These are phyloP conservation scores for Cryptotis parvus DNA, from an alignment of 2,113 vertebrate species.

Conservation along the genomic window DNA sequence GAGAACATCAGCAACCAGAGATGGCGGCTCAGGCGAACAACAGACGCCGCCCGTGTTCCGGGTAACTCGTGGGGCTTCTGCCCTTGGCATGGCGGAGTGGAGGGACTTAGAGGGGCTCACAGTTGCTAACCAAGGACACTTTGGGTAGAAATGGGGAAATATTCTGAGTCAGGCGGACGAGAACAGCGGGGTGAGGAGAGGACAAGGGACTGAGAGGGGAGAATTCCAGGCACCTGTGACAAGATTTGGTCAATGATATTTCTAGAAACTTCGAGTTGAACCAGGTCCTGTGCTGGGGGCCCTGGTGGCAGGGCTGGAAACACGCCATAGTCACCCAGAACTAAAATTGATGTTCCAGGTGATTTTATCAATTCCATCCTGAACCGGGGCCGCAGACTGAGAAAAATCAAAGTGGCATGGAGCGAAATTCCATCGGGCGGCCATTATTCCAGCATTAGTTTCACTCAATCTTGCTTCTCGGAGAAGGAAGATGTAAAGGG, in stretches of 20 bases:
- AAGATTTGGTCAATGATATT: background rate
- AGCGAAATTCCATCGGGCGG: conserved; percentile 59
- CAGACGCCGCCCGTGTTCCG: background rate
- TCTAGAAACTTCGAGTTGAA: background rate
- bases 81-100: background rate
- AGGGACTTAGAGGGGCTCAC: background rate
- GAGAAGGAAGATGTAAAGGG: conserved; percentile 25
- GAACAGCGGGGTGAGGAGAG: background rate
- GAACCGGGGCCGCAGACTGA: conserved; percentile 21
- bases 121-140: background rate
- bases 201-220: background rate
- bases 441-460: conserved; percentile 65
- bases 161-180: background rate
- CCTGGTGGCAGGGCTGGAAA: conserved; percentile 21
- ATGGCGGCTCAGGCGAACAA: background rate
- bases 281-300: background rate
- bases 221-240: background rate
- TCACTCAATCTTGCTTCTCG: background rate
- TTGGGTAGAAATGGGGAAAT: background rate
- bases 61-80: background rate
- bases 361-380: conserved; percentile 59
- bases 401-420: conserved; percentile 49
- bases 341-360: background rate
- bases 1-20: background rate
- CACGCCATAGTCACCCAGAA: background rate